Percentiles rank a stretch among this genome's conserved stretches.
Conservation (phyloP, 2,888 invertebrate genomes). For the Amitus sp. region DNA sequence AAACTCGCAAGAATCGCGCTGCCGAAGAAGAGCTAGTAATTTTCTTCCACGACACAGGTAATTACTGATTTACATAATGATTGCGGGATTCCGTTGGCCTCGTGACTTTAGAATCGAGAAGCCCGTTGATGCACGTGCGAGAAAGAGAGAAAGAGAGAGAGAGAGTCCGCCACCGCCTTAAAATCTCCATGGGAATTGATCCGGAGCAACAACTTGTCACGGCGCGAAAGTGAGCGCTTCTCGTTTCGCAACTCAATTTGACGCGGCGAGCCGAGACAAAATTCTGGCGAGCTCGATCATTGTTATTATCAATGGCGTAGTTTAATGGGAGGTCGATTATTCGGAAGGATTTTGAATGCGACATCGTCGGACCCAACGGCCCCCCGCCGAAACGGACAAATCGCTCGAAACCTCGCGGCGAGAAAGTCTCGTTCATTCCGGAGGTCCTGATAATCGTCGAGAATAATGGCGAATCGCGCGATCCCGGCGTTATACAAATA, state of each 20-base stretch:
- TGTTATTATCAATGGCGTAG: no score
- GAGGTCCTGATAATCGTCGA: conserved; percentile 39
- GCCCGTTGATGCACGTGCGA: no score
- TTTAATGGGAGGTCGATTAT: no score
- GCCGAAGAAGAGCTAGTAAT: conserved; percentile 22
- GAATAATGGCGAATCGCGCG: conserved; percentile 48
- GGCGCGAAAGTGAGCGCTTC: conserved; percentile 6
- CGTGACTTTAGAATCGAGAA: background rate
- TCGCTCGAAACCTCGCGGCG: conserved; percentile 25
- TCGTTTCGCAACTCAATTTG: no score
- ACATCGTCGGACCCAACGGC: no score
- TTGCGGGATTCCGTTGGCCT: conserved; percentile 22
- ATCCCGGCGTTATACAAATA: conserved; percentile 39
- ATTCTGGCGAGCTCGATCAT: no score
- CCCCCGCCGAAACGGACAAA: conserved; percentile 35
- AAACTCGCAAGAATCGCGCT: conserved; percentile 27
- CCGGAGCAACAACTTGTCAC: no score
- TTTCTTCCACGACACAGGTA: conserved; percentile 30
- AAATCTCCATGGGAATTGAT: no score
- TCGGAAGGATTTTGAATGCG: no score
- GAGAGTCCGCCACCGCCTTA: no score
- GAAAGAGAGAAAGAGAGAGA: no score
- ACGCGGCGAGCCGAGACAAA: no score
- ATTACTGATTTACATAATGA: conserved; percentile 51
- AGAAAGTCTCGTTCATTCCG: conserved; percentile 43